Evolutionary conservation across 2,797 vertebrate species (phyloP).

Genomic region (Zenarchopterus dispar): DNA sequence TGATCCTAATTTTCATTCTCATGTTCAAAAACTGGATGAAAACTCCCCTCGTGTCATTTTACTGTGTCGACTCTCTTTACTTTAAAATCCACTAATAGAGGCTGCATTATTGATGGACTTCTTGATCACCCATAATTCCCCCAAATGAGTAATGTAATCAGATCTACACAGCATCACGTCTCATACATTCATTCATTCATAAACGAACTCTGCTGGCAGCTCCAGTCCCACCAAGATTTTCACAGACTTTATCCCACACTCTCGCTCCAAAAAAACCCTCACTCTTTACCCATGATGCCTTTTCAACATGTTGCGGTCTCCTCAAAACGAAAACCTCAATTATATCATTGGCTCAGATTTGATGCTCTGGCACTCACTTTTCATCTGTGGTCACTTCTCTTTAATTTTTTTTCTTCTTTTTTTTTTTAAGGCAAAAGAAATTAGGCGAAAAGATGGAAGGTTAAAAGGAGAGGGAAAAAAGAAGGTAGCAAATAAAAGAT

Average conservation of each 20-base stretch:
- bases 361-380: conserved; percentile 23
- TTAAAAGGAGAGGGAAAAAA: conserved; percentile 1
- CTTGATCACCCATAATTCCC: conserved; percentile 29
- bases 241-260: conserved; percentile 33
- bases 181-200: conserved; percentile 54
- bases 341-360: conserved; percentile 58
- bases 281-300: conserved; percentile 62
- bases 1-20: conserved; percentile 3
- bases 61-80: too few relatives aligned
- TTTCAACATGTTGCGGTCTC: conserved; percentile 73
- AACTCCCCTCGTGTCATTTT: conserved; percentile 10
- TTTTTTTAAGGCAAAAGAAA: conserved; percentile 17
- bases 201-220: conserved; percentile 27
- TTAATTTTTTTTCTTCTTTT: conserved; percentile 1
- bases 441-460: conserved; percentile 20
- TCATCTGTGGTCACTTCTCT: conserved; percentile 42
- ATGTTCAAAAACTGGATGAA: conserved; percentile 20
- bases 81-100: conserved; percentile 42
- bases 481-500: not conserved
- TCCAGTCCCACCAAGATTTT: conserved; percentile 20
- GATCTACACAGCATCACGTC: conserved; percentile 24
- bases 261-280: conserved; percentile 24
- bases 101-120: conserved; percentile 19
- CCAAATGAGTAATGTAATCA: conserved; percentile 34
- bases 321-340: conserved; percentile 63